Base-by-base conservation (phyloP, 2,888 invertebrate species). In the Thymelicus acteon region DNA sequence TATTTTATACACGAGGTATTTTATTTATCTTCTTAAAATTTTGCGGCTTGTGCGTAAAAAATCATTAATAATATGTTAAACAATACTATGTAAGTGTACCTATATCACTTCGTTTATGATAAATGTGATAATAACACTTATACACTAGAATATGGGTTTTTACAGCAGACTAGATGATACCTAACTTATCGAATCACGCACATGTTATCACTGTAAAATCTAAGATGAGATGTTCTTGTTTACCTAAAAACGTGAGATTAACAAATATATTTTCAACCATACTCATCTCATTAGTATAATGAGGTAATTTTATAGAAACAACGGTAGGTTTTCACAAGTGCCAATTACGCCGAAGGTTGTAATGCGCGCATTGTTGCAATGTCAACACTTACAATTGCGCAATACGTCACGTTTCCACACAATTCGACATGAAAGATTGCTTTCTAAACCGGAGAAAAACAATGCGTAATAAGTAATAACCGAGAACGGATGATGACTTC, bases 361-460 rank as follows among this genome's bases (percentile, higher is more conserved):
- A 68, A 54, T 58, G 58, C 31, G 39, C 49, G 40, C 67, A 52
- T 31, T 68, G 61, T 39, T n/a, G 58, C 58, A 70, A 70, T 70
- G 60, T 58, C 70, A 64, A 58, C 63, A 49, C 39, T 24, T 49
- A 44, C 52, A 15, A 8, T 68, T 64, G 48, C 40, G 58, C 39
- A 63, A 70, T 49, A 48, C 60, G 63, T 70, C 58, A 64, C 63
- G 60, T 67, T 67, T 44, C 67, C 52, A 60, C 64, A 64, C 70
- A 58, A 63, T 69, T 69, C 62, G 70, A 70, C 63, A 40, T 64
- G 60, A 63, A 70, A 64, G 49, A 64, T 70, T 60, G 60, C 70
- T 64, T 70, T 70, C 70, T 60, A 70, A 64, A 58, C 57, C 68
- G 47, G 54, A 13, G 49, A 39, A 60, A 64, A 70, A 70, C 70